These are phyloP conservation scores for Dicyrtomina minuta DNA, from an alignment of 2,888 invertebrate species.

Conservation along the genomic window DNA sequence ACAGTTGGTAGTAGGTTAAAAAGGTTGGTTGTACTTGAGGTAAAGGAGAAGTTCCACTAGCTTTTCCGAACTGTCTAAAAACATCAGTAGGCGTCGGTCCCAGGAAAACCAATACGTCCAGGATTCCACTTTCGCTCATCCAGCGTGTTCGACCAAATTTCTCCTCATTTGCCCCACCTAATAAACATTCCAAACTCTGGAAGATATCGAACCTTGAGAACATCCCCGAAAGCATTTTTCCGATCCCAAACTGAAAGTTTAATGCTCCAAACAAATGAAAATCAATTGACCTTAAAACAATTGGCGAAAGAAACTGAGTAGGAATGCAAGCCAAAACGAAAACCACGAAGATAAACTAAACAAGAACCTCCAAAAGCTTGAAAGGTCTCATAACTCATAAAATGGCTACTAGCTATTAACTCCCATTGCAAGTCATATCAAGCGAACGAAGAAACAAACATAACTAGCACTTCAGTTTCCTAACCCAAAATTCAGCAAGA, in stretches of 20 bases:
- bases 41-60: conserved; percentile 85
- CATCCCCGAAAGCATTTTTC: background rate
- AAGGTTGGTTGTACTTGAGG: conserved; percentile 83
- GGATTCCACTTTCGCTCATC: conserved; percentile 94
- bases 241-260: background rate
- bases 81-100: conserved; percentile 84
- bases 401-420: too few relatives aligned
- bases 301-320: too few relatives aligned
- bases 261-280: conserved; percentile 8
- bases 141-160: conserved; percentile 69
- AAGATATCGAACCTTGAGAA: conserved; percentile 19
- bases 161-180: conserved; percentile 41
- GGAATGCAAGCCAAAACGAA: too few relatives aligned
- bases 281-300: background rate
- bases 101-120: conserved; percentile 88
- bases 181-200: conserved; percentile 18
- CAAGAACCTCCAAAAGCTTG: too few relatives aligned
- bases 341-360: too few relatives aligned
- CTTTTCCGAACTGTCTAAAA: conserved; percentile 79
- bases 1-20: too few relatives aligned
- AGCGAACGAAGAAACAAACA: too few relatives aligned
- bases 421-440: too few relatives aligned
- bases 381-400: too few relatives aligned
- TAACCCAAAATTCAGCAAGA: too few relatives aligned
- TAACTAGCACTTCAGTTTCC: too few relatives aligned